phyloP scores from a whole-genome alignment of 2,797 vertebrate species.

The Enteromius unitaeniatus region DNA sequence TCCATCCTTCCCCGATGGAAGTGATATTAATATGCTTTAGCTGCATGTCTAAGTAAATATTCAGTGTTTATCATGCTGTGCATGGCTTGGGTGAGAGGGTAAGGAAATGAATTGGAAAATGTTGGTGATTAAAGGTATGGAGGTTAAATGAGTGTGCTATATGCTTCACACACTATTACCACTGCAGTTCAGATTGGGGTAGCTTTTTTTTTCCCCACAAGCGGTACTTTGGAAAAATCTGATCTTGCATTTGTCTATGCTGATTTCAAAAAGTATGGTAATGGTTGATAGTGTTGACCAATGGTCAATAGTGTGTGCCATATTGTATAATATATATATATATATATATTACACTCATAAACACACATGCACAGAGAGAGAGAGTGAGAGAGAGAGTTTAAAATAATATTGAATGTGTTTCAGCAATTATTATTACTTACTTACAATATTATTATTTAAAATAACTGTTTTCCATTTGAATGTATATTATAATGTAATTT shows the following conservation, averaged over 20 bases:
- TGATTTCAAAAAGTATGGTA: slow-evolving; percentile 65
- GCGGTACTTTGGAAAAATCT: slow-evolving; percentile 67
- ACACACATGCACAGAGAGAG: background rate
- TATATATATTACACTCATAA: background rate
- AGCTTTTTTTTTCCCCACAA: slow-evolving; percentile 73
- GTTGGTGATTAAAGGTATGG: slow-evolving; percentile 68
- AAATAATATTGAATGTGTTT: background rate
- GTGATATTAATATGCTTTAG: slow-evolving; percentile 51
- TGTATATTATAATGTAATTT: background rate
- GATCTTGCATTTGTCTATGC: slow-evolving; percentile 64
- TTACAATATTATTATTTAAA: background rate
- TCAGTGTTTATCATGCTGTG: slow-evolving; percentile 62
- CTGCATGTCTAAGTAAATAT: slow-evolving; percentile 59
- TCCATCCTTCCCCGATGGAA: slow-evolving; percentile 30
- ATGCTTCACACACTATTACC: slow-evolving; percentile 73
- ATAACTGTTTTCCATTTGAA: background rate
- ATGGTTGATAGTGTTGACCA: slow-evolving; percentile 62
- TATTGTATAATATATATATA: too few species aligned
- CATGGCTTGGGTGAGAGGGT: slow-evolving; percentile 67
- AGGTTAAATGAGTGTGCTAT: slow-evolving; percentile 61
- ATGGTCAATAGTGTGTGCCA: background rate
- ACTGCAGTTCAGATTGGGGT: slow-evolving; percentile 68
- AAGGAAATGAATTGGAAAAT: slow-evolving; percentile 77
- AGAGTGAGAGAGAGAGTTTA: background rate
- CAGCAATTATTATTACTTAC: background rate